Base-by-base conservation (phyloP, 2,113 vertebrate genomes). In the Eptesicus fuscus region DNA sequence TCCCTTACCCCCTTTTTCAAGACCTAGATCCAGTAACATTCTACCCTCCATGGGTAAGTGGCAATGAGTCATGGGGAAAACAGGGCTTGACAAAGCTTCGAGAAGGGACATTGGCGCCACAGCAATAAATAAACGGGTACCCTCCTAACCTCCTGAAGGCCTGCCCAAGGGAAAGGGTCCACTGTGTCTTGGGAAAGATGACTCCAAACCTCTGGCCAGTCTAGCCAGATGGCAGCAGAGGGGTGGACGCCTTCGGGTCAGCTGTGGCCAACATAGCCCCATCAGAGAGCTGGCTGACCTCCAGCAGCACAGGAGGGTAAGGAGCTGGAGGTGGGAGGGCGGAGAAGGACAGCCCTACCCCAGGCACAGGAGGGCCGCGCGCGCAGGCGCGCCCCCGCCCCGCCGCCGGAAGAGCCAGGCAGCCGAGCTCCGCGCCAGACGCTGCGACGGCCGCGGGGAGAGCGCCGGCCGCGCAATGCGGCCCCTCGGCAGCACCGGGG, bases 401-500 rank as follows among this genome's bases (percentile, higher is more conserved):
- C 32, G 23, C 47, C n/a, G 95, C 95, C 97, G 96, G n/a, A 97
- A 97, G 96, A 91, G 83, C 89, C 0, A 7, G 49, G 42, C 91
- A 5, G 63, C 67, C 2, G 14, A 37, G 93, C 86, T 51, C 3
- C n/a, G 87, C 76, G 87, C 70, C 70, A 74, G 87, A 71, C 69
- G 37, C 78, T 90, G 63, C 32, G 74, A 78, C 28, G 56, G 83
- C 83, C 4, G 47, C 17, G 5, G 30, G 28, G 53, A 73, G 86
- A 47, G 20, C 56, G 53, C 61, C 5, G 47, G 63, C 56, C 1
- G 18, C 37, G 76, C 63, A 87, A 97, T 97, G 97, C 96, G 25
- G 96, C 6, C n/a, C n/a, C n/a, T n/a, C n/a, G n/a, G n/a, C n/a
- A n/a, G n/a, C n/a, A 51, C 96, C 65, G 90, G 47, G 53, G 93